Evolutionary conservation across 1,140 invertebrate species (phyloP), one percentile per base, ranked within the genome.

Genomic region (Meteorus sp.): DNA sequence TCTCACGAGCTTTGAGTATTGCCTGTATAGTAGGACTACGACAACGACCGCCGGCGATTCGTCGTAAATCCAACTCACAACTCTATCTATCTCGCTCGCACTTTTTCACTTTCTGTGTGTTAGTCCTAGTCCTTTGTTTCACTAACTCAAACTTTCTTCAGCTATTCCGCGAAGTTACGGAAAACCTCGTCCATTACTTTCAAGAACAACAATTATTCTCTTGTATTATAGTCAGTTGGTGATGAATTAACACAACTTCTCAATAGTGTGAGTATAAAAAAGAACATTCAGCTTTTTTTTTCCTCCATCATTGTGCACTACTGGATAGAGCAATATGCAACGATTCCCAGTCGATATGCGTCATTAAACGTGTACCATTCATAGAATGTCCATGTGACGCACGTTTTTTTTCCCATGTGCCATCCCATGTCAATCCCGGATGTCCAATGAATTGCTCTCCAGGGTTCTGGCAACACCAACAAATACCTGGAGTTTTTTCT

Each of bases 381-480:
- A 60, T 55, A 61, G 48, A 61, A 61, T n/a, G 56, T 61, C 59
- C 53, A 55, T 51, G 51, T 50, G 33, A 9, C 50, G 17, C 22
- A 29, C 23, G 37, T 41, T 48, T 20, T 59, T 52, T 27, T 31
- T 27, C 13, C 29, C 29, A 6, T 7, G 29, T 33, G 17, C 7
- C n/a, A 39, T 41, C 57, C 50, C 11, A 23, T 6, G 27, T 39
- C 35, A 25, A 33, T 51, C 47, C 56, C 56, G 61, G 55, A 48
- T 57, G 64, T 47, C 62, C 57, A 59, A 72, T 70, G 63, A 72
- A 72, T 69, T 59, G 65, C 59, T 51, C 71, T 64, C 71, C 22
- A 15, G 70, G 63, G 68, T 22, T 37, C 35, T 35, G 9, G 27
- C 56, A 47, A 58, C 53, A 57, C 39, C 60, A 47, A 56, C 60